Conservation (phyloP, 2,888 invertebrate genomes). For the Drosophila histrio region DNA sequence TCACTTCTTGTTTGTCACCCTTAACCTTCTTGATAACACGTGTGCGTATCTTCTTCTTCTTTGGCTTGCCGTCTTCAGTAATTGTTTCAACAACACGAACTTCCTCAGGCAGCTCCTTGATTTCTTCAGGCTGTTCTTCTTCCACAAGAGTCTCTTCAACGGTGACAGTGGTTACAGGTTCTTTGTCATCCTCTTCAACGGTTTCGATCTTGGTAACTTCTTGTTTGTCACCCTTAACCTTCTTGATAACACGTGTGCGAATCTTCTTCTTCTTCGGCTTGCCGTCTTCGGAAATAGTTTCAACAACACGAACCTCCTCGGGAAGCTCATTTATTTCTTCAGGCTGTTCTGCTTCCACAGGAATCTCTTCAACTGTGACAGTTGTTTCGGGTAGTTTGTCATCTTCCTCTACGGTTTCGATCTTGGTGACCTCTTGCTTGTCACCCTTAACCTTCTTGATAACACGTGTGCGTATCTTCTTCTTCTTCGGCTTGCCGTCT, state of each 20-base stretch:
- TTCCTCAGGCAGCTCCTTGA: conserved; percentile 6
- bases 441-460: conserved; percentile 19
- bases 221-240: conserved; percentile 20
- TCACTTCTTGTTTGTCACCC: conserved; percentile 16
- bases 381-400: conserved; percentile 11
- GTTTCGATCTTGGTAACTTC: conserved; percentile 22
- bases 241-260: conserved; percentile 19
- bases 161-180: conserved; percentile 9
- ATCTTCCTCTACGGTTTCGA: conserved; percentile 18
- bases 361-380: neutral
- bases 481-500: conserved; percentile 12
- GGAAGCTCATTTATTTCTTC: conserved; percentile 3
- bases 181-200: conserved; percentile 18
- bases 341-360: neutral
- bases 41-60: conserved; percentile 17
- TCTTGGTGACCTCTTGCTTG: conserved; percentile 19
- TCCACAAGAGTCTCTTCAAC: conserved; percentile 13
- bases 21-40: conserved; percentile 21
- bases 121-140: conserved; percentile 11
- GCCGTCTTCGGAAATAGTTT: conserved; percentile 8
- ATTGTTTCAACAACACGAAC: conserved; percentile 12
- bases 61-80: conserved; percentile 9
- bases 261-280: conserved; percentile 18
- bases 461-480: conserved; percentile 13
- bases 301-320: conserved; percentile 13